Base-by-base conservation (phyloP, 1,140 invertebrate genomes). In the Bombus huntii region DNA sequence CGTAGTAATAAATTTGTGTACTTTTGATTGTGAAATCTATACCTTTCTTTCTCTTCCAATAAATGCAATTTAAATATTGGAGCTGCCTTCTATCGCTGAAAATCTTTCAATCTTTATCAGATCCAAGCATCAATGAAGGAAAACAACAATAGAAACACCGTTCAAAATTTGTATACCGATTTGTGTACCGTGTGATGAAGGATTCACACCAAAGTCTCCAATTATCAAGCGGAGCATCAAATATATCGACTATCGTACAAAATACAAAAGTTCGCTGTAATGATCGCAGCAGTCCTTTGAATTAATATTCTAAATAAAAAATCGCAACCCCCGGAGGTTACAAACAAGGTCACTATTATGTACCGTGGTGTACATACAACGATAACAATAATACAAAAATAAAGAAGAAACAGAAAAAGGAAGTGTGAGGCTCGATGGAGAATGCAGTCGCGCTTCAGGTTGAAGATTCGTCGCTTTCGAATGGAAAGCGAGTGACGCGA, bases 401-500 rank as follows among this genome's bases (percentile, higher is more conserved):
- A 2, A 15, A 15, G 28, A 44, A 39, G 22, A 28, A 28, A n/a
- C 22, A 15, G 37, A 31, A 59, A n/a, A 15, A 62, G 25, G 44
- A 68, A 62, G 34, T 28, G 28, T 31, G 15, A 44, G 42, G 6
- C 3, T 12, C 22, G 12, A 65, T 65, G 3, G 42, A 31, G 39
- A 37, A 77, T 34, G 37, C n/a, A 44, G 47, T 31, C 10, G 28
- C 39, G 25, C 18, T 13, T 1, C 53, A 13, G 28, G 3, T 34
- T 47, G 8, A 57, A 37, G 18, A 8, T 53, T 57, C 44, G 6
- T 47, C 6, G 28, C 44, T 65, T 81, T 81, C n/a, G 59, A 66
- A 70, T 1, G 47, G 57, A 80, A 83, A 88, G 70, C 66, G 66
- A 57, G 76, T 39, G 59, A 81, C 25, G 9, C 47, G 42, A 28